phyloP scores from a whole-genome alignment of 2,113 vertebrate genomes.

The Silurus meridionalis region DNA sequence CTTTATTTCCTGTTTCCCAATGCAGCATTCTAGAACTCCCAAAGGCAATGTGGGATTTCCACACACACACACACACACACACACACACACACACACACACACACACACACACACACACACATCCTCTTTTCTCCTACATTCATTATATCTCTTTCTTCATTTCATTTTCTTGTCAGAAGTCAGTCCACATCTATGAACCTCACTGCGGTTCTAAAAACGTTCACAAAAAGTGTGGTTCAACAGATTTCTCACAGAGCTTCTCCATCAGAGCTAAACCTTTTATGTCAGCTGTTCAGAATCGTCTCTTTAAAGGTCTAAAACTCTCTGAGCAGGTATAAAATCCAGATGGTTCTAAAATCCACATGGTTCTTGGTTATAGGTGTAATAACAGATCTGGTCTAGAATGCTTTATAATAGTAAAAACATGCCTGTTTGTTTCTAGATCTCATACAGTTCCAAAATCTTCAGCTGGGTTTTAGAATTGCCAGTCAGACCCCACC shows the following conservation, averaged over 20 bases:
- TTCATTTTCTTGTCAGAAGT: neutral
- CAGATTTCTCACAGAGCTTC: neutral
- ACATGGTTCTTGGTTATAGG: neutral
- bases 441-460: neutral
- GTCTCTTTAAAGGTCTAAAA: too few species aligned
- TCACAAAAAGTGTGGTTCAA: neutral
- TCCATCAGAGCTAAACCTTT: neutral
- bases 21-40: constrained; percentile 58
- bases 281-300: too few species aligned
- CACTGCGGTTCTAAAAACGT: neutral
- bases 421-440: neutral
- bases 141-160: neutral
- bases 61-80: constrained; percentile 29
- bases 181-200: neutral
- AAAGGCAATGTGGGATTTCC: constrained; percentile 36
- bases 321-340: neutral
- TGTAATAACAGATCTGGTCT: neutral
- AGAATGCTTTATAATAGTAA: neutral
- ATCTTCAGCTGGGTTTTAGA: neutral
- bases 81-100: constrained; percentile 28
- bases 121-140: neutral
- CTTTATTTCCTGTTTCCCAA: constrained; percentile 44
- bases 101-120: neutral
- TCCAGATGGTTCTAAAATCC: neutral
- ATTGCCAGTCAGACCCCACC: neutral